phyloP scores from a whole-genome alignment of 2,888 invertebrate genomes.

The Melieria omissa region DNA sequence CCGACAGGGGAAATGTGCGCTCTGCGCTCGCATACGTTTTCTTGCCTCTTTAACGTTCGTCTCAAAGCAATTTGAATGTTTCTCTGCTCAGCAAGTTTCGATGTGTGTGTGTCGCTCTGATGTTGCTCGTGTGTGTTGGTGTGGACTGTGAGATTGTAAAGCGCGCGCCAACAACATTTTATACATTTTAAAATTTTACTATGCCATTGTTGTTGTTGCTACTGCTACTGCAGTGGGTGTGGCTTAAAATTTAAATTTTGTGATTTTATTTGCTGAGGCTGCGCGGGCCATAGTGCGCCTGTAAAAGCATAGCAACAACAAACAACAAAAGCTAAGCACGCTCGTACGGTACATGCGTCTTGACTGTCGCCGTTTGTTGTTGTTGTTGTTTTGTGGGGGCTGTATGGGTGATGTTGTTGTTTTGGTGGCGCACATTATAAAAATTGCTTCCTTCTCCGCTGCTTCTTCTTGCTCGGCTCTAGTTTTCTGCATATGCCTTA shows the following conservation, averaged over 20 bases:
- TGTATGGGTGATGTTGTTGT: no score
- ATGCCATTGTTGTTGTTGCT: conserved; percentile 21
- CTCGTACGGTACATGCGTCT: conserved; percentile 14
- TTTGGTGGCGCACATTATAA: no score
- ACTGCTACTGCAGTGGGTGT: conserved; percentile 53
- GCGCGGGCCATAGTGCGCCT: conserved; percentile 28
- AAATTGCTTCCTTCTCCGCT: background rate
- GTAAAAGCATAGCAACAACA: conserved; percentile 26
- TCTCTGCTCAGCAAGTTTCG: background rate
- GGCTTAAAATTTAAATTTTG: conserved; percentile 67
- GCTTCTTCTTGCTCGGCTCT: conserved; percentile 6
- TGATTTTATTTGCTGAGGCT: conserved; percentile 46
- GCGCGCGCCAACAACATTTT: conserved; percentile 53
- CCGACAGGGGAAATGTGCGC: no score
- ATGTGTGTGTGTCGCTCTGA: conserved; percentile 21
- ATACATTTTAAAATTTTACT: conserved; percentile 57
- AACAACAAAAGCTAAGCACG: conserved; percentile 18
- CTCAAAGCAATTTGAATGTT: background rate
- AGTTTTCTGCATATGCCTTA: background rate
- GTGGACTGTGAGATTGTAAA: conserved; percentile 47
- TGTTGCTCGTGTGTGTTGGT: conserved; percentile 29
- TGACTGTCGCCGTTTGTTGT: conserved; percentile 19
- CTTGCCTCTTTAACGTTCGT: no score
- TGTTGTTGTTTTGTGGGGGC: background rate
- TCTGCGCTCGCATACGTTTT: no score